Evolutionary conservation across 92 coral and sea anemone genomes (phyloP).

Genomic region (Galaxea fascicularis): DNA sequence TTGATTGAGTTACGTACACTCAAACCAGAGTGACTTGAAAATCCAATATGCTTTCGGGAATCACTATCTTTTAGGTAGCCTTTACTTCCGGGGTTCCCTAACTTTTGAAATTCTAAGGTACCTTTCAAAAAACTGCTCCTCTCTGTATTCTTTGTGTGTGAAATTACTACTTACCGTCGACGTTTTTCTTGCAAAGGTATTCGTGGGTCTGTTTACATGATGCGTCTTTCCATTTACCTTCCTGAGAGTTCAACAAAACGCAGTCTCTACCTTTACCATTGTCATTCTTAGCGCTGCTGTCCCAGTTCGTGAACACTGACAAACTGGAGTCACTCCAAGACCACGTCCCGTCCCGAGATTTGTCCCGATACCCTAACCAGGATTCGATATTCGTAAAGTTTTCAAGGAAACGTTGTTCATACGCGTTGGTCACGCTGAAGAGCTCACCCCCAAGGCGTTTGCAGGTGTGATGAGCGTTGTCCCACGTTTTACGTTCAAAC

Average conservation of each 20-base stretch:
- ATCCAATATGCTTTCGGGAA: too few species aligned
- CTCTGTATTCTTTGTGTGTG: not conserved
- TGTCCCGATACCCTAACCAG: constrained; percentile 93
- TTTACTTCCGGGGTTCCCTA: too few species aligned
- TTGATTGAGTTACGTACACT: too few species aligned
- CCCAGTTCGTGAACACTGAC: constrained; percentile 97
- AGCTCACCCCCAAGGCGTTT: constrained; percentile 82
- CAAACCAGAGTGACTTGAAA: too few species aligned
- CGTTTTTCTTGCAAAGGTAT: constrained; percentile 88
- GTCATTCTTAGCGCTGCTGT: constrained; percentile 87
- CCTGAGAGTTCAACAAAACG: constrained; percentile 88
- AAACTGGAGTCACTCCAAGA: constrained; percentile 94
- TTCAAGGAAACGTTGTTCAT: constrained; percentile 93
- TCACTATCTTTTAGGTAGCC: too few species aligned
- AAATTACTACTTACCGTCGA: constrained; percentile 74
- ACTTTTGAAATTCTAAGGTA: too few species aligned
- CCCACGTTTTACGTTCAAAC: constrained; percentile 83
- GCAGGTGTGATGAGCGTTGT: constrained; percentile 84
- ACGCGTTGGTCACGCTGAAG: constrained; percentile 98
- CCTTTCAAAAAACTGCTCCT: too few species aligned
- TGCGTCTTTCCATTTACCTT: constrained; percentile 98
- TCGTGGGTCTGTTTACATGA: constrained; percentile 86
- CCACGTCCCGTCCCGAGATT: constrained; percentile 98
- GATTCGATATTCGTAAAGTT: constrained; percentile 88
- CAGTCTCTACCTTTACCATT: constrained; percentile 91